Percentiles rank a stretch among this genome's conserved stretches.
These are phyloP conservation scores for Danio rerio DNA, from an alignment of 2,113 vertebrate species.

Conservation along the genomic window GRCz12tu NC_133190.1:8843501-8844000, in stretches of 20 bases:
- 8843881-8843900: background rate
- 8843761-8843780: constrained; percentile 40
- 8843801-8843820: constrained; percentile 67
- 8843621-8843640: background rate
- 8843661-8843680: constrained; percentile 7
- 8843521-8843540: background rate
- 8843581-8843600: background rate
- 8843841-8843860: background rate
- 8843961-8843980: constrained; percentile 21
- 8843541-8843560: background rate
- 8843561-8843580: background rate
- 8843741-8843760: background rate
- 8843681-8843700: background rate
- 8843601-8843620: background rate
- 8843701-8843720: background rate
- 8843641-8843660: background rate
- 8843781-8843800: constrained; percentile 66
- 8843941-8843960: background rate
- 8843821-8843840: constrained; percentile 32
- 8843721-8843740: background rate
- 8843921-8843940: background rate
- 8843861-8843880: constrained; percentile 13
- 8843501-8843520: background rate
- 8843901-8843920: no score
- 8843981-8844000: background rate